phyloP scores from a whole-genome alignment of 1,140 invertebrate species.

The Phenacoccus solenopsis region DNA sequence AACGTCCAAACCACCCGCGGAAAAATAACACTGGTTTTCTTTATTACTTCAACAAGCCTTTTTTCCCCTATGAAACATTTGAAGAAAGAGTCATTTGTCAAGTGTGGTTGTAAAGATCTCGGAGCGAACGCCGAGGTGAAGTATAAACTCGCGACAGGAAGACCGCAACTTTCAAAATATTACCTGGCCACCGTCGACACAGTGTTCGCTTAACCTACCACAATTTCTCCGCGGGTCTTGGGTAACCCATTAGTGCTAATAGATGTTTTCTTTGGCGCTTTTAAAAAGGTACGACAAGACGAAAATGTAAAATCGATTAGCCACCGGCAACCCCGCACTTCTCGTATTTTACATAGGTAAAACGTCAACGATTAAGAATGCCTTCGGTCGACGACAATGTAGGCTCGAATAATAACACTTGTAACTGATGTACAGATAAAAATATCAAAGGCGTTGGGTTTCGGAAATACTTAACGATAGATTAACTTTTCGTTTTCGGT shows the following conservation, averaged over 20 bases:
- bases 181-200: background rate
- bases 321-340: background rate
- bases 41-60: background rate
- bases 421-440: background rate
- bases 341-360: background rate
- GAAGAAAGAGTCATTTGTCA: background rate
- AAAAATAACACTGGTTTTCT: background rate
- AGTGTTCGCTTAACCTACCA: background rate
- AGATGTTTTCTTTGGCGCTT: background rate
- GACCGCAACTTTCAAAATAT: conserved; percentile 1
- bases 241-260: background rate
- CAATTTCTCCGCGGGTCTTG: background rate
- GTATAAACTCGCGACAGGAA: background rate
- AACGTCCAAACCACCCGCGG: background rate
- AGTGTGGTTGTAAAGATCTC: background rate
- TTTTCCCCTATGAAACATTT: background rate
- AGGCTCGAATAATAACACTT: background rate
- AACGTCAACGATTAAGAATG: background rate
- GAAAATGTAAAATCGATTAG: conserved; percentile 2
- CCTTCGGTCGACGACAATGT: background rate
- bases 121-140: background rate
- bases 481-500: no score
- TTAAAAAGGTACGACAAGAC: background rate
- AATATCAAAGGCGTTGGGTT: background rate
- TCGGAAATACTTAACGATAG: no score